These are phyloP conservation scores for Triops longicaudatus DNA, from an alignment of 1,140 invertebrate genomes.

Conservation along the genomic window DNA sequence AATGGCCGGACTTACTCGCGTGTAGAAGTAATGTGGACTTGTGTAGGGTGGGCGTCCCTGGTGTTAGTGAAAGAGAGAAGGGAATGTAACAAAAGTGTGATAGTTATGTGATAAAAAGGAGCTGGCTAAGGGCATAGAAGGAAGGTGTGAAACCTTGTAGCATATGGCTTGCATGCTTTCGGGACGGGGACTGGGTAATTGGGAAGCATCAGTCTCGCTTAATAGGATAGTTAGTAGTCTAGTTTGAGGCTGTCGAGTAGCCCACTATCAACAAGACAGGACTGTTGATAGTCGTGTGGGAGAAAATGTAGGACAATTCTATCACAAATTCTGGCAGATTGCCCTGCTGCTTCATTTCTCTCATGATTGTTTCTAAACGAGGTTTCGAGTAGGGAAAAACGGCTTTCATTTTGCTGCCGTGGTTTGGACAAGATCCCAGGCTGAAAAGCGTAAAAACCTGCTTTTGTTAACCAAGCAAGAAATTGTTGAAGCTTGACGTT, in stretches of 20 bases:
- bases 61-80: too few species aligned
- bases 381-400: too few species aligned
- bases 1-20: too few species aligned
- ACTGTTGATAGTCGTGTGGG: neutral
- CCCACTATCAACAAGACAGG: neutral
- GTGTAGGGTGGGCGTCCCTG: too few species aligned
- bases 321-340: neutral
- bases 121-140: neutral
- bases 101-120: neutral
- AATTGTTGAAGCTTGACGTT: too few species aligned
- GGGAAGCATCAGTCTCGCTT: conserved; percentile 3
- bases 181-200: conserved; percentile 6
- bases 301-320: neutral
- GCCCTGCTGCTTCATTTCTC: neutral
- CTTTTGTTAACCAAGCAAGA: too few species aligned
- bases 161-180: neutral
- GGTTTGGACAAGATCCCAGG: too few species aligned
- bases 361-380: too few species aligned
- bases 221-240: conserved; percentile 7
- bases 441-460: too few species aligned
- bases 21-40: too few species aligned
- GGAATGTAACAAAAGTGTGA: neutral
- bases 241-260: neutral
- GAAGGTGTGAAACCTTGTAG: neutral
- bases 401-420: too few species aligned